phyloP scores from a whole-genome alignment of 2,797 vertebrate genomes.

The Centropyge bicolor region DNA sequence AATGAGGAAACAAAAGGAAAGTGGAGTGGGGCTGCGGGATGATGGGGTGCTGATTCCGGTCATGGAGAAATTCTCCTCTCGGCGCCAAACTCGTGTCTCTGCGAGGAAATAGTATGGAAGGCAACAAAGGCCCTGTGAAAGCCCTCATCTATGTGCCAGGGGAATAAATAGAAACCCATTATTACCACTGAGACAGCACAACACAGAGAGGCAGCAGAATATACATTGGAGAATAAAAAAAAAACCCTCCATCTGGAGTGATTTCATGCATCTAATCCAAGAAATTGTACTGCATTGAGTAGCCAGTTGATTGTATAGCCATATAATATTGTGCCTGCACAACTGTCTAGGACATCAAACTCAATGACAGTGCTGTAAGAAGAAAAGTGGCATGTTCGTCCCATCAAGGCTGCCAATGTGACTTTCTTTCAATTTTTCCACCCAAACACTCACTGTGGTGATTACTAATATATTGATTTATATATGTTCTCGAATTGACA shows the following conservation, averaged over 20 bases:
- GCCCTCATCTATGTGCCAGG: constrained; percentile 54
- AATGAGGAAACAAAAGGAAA: constrained; percentile 50
- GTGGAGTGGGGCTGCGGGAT: constrained; percentile 38
- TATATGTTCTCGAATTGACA: constrained; percentile 13
- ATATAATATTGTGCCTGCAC: constrained; percentile 23
- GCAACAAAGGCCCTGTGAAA: constrained; percentile 68
- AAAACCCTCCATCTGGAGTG: constrained; percentile 14
- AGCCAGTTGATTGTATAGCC: constrained; percentile 12
- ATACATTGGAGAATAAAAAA: constrained; percentile 35
- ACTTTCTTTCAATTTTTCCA: not conserved
- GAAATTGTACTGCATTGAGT: constrained; percentile 30
- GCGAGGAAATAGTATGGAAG: constrained; percentile 59
- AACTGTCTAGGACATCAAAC: constrained; percentile 32
- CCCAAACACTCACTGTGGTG: constrained; percentile 7
- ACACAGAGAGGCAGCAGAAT: constrained; percentile 35
- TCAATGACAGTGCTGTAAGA: constrained; percentile 17
- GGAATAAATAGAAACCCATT: constrained; percentile 73
- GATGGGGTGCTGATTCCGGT: constrained; percentile 63
- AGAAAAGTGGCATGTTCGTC: constrained; percentile 11
- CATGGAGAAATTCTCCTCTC: constrained; percentile 64
- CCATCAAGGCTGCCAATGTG: not conserved
- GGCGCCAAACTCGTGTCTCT: constrained; percentile 61
- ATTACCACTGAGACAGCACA: constrained; percentile 60
- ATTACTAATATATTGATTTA: constrained; percentile 46
- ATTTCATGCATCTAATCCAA: constrained; percentile 55